These are phyloP conservation scores for Brachionus paranguensis DNA, from an alignment of 1,140 invertebrate genomes.

Conservation along the genomic window DNA sequence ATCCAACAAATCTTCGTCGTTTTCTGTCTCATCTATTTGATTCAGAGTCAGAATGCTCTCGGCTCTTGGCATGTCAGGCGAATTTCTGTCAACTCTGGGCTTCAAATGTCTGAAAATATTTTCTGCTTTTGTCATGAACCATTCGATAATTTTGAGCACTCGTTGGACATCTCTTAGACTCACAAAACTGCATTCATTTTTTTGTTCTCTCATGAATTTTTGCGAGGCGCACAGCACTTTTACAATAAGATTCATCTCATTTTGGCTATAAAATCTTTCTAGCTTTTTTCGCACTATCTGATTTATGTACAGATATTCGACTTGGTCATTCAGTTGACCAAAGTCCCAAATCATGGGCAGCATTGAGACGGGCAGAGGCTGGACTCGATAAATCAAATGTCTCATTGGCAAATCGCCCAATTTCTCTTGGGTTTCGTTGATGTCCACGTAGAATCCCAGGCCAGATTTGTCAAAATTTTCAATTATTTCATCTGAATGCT, in stretches of 20 bases:
- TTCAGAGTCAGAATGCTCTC: neutral
- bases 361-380: conserved; percentile 48
- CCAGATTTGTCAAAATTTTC: conserved; percentile 47
- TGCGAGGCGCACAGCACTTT: conserved; percentile 46
- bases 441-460: conserved; percentile 48
- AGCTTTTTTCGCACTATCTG: conserved; percentile 41
- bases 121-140: conserved; percentile 33
- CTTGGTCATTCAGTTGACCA: conserved; percentile 46
- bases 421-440: conserved; percentile 44
- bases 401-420: conserved; percentile 50
- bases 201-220: conserved; percentile 47
- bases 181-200: conserved; percentile 54
- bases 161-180: conserved; percentile 50
- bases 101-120: neutral
- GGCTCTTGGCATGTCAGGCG: neutral
- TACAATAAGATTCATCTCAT: conserved; percentile 41
- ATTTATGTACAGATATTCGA: conserved; percentile 48
- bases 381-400: conserved; percentile 49
- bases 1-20: neutral
- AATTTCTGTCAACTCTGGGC: neutral
- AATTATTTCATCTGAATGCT: conserved; percentile 49
- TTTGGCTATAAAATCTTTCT: neutral
- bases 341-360: conserved; percentile 51
- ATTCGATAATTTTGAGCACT: conserved; percentile 42
- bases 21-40: neutral